phyloP scores from a whole-genome alignment of 2,797 vertebrate species.

The Myotis planiceps region DNA sequence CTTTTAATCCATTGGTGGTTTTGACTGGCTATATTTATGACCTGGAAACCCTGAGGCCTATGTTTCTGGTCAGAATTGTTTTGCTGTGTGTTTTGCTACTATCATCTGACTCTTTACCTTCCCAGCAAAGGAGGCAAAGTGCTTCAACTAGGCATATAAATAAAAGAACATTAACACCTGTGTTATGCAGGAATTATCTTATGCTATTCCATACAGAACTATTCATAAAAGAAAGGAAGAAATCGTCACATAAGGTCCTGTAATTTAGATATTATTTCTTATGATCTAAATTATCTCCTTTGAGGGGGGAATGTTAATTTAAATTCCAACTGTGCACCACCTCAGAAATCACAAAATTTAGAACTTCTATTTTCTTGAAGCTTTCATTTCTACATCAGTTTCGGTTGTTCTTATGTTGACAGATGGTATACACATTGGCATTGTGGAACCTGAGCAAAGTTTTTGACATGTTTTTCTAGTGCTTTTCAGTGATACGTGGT shows the following conservation, averaged over 20 bases:
- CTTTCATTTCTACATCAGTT: slow-evolving; percentile 50
- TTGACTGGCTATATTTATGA: not conserved
- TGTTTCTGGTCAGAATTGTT: slow-evolving; percentile 70
- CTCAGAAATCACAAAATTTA: not conserved
- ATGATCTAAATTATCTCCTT: slow-evolving; percentile 16
- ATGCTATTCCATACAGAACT: not conserved
- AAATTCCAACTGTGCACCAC: not conserved
- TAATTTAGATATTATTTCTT: slow-evolving; percentile 23
- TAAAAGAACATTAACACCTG: not conserved
- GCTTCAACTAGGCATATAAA: not conserved
- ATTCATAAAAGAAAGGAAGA: not conserved
- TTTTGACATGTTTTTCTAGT: slow-evolving; percentile 30
- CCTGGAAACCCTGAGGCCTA: slow-evolving; percentile 65
- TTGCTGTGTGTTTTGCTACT: slow-evolving; percentile 51
- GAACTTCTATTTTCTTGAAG: slow-evolving; percentile 30
- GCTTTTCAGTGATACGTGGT: slow-evolving; percentile 40
- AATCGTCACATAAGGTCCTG: not conserved
- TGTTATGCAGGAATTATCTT: not conserved
- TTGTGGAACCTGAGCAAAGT: not conserved
- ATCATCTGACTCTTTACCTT: slow-evolving; percentile 70
- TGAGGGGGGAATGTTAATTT: slow-evolving; percentile 23
- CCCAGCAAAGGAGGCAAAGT: slow-evolving; percentile 58
- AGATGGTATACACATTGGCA: not conserved
- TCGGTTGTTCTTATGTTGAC: slow-evolving; percentile 22
- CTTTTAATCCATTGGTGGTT: slow-evolving; percentile 72